Percentiles rank a stretch among this genome's conserved stretches.
Evolutionary conservation across 2,797 vertebrate species (phyloP).

Genomic region (Cygnus olor): DNA sequence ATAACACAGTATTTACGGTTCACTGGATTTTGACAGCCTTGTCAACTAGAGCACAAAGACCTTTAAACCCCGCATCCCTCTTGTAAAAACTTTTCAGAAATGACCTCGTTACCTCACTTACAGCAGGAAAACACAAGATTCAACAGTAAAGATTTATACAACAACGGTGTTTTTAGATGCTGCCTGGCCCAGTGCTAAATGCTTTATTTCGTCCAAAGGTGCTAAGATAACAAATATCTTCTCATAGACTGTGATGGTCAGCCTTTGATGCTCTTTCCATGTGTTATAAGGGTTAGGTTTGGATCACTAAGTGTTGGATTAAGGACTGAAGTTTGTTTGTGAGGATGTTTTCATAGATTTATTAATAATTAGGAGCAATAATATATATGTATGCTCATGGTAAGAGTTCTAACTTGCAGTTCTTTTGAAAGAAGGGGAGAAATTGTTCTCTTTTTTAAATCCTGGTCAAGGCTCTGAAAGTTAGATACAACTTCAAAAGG

Average conservation of each 20-base stretch:
- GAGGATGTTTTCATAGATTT: background rate
- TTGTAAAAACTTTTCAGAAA: background rate
- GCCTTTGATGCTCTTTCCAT: background rate
- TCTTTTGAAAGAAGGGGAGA: background rate
- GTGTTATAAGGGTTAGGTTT: background rate
- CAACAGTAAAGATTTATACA: background rate
- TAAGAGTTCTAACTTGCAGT: background rate
- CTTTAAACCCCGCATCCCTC: background rate
- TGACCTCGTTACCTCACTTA: background rate
- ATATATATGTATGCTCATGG: background rate
- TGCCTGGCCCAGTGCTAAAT: background rate
- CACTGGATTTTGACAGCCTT: background rate
- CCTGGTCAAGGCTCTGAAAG: background rate
- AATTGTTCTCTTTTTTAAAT: background rate
- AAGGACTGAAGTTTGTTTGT: background rate
- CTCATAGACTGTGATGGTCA: background rate
- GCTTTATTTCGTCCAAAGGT: background rate
- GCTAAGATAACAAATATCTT: background rate
- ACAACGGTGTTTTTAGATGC: background rate
- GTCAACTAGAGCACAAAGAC: background rate
- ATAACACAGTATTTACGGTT: background rate
- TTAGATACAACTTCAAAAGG: background rate
- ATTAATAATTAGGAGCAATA: background rate
- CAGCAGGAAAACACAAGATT: background rate
- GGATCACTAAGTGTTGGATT: background rate